phyloP scores from a whole-genome alignment of 35 echinoderm and acorn worm species.

The Eucidaris tribuloides region DNA sequence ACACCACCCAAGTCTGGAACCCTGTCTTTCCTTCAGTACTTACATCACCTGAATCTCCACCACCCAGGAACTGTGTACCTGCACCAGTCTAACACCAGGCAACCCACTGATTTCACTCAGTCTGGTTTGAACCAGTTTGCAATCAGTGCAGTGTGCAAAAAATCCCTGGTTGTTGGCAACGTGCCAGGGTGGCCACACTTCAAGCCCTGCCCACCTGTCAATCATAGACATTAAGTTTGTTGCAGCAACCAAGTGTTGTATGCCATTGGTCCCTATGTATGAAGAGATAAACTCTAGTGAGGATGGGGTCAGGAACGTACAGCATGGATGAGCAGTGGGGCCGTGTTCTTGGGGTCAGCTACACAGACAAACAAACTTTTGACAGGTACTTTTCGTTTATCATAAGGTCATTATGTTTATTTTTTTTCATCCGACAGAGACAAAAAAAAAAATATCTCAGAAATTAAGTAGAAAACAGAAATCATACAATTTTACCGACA shows the following conservation, averaged over 20 bases:
- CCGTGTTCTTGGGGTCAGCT: constrained; percentile 25
- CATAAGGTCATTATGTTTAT: neutral
- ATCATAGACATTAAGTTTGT: constrained; percentile 22
- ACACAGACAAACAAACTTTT: neutral
- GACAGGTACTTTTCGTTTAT: neutral
- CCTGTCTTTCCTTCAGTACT: constrained; percentile 39
- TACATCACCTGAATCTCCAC: constrained; percentile 34
- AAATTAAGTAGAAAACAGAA: too few relatives aligned
- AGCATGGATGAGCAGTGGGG: neutral
- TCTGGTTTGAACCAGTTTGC: constrained; percentile 34
- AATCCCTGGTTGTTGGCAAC: constrained; percentile 4
- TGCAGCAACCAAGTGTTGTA: neutral
- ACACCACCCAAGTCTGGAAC: constrained; percentile 38
- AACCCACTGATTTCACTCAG: neutral
- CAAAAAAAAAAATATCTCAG: too few relatives aligned
- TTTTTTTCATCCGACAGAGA: too few relatives aligned
- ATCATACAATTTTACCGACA: too few relatives aligned
- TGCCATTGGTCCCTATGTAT: neutral
- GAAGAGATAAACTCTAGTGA: neutral
- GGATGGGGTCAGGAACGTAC: neutral
- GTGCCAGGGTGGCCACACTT: neutral
- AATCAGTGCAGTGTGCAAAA: neutral
- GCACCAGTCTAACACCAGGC: neutral
- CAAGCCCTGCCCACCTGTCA: neutral
- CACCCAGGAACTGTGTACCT: constrained; percentile 53